Evolutionary conservation across 1,140 invertebrate genomes (phyloP).

Genomic region (Triops cancriformis): DNA sequence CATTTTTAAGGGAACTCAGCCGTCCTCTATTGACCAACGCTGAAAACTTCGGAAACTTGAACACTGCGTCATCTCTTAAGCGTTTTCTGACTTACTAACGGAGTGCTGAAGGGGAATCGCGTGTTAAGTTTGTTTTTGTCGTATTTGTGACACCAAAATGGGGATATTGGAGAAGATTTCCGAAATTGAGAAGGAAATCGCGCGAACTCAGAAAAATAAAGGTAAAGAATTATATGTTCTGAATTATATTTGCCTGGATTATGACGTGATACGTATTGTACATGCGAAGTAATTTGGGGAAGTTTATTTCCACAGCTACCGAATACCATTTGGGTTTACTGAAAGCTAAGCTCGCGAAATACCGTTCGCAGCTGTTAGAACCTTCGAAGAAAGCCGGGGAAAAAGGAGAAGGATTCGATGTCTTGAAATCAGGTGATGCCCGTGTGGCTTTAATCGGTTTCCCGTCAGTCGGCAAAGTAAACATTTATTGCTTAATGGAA

Average conservation of each 20-base stretch:
- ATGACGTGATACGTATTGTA: no score
- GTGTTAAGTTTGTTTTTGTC: background rate
- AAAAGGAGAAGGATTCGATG: constrained; percentile 99
- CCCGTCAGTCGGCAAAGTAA: constrained; percentile 85
- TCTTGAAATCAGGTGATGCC: constrained; percentile 98
- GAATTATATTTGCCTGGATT: no score
- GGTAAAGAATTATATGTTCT: no score
- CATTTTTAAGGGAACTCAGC: no score
- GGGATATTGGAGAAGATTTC: constrained; percentile 96
- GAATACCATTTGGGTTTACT: constrained; percentile 97
- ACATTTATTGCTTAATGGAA: constrained; percentile 27
- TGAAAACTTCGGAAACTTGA: background rate
- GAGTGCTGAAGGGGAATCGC: background rate
- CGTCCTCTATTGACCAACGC: background rate
- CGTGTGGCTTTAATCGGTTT: constrained; percentile 96
- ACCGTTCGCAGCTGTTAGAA: constrained; percentile 87
- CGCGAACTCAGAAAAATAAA: constrained; percentile 99
- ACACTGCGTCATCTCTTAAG: background rate
- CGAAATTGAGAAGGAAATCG: constrained; percentile 97
- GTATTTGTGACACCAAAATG: constrained; percentile 52
- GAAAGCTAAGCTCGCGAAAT: constrained; percentile 98
- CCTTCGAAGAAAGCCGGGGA: constrained; percentile 83
- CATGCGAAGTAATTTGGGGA: no score
- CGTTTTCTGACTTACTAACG: background rate
- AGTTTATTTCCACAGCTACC: constrained; percentile 63